These are phyloP conservation scores for Tapirus indicus DNA, from an alignment of 2,797 vertebrate species.

Conservation along the genomic window DNA sequence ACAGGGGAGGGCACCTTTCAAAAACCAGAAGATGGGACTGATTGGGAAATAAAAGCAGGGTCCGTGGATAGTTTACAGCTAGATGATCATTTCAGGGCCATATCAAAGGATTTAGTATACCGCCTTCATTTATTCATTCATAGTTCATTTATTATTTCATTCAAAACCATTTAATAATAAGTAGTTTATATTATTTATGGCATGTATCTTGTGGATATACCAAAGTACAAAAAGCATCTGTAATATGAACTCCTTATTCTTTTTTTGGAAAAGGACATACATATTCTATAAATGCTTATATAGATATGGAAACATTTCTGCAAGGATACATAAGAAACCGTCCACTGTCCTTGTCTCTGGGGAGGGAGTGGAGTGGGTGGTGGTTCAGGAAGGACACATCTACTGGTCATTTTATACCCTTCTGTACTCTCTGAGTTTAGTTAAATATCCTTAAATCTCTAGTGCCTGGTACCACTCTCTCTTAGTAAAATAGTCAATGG, in stretches of 20 bases:
- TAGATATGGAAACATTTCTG: background rate
- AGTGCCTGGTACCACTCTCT: background rate
- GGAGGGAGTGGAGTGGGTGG: background rate
- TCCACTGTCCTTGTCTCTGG: background rate
- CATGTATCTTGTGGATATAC: background rate
- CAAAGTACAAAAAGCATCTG: background rate
- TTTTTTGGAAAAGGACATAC: background rate
- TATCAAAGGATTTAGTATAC: background rate
- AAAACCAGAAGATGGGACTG: background rate
- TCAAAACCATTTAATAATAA: constrained; percentile 20
- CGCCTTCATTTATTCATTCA: constrained; percentile 11
- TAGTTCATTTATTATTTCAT: constrained; percentile 10
- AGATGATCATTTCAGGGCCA: background rate
- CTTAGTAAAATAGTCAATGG: background rate
- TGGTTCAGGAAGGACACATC: background rate
- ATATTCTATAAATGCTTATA: background rate
- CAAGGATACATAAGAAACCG: background rate
- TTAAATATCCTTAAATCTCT: constrained; percentile 31
- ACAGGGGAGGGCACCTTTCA: background rate
- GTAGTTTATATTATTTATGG: background rate
- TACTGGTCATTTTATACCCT: background rate
- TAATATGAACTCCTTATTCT: background rate
- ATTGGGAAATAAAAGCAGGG: background rate
- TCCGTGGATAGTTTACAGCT: background rate
- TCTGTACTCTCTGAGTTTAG: background rate